A percentile compares a stretch with the other conserved stretches of the same genome.
Evolutionary conservation across 1,140 invertebrate genomes (phyloP).

Genomic region (Pantala flavescens): DNA sequence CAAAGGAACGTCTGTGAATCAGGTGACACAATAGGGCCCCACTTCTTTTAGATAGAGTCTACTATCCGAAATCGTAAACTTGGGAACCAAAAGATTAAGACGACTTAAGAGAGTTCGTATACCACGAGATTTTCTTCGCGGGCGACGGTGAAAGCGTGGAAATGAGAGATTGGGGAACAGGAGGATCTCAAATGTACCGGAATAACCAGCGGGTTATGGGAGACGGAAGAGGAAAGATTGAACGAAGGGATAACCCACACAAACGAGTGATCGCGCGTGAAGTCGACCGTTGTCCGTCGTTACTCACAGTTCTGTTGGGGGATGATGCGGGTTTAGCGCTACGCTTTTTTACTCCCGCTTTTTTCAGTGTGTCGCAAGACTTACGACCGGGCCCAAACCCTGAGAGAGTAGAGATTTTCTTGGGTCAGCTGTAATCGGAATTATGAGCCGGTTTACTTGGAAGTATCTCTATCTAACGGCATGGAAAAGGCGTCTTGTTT

Average conservation of each 20-base stretch:
- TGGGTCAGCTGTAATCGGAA: not conserved
- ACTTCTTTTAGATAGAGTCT: too few species aligned
- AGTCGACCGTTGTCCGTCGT: too few species aligned
- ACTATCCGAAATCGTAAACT: not conserved
- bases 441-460: not conserved
- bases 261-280: too few species aligned
- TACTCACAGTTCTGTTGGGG: too few species aligned
- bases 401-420: not conserved
- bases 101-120: not conserved
- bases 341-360: too few species aligned
- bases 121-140: not conserved
- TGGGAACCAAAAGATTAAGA: not conserved
- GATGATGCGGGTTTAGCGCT: too few species aligned
- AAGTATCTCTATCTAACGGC: not conserved
- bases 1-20: too few species aligned
- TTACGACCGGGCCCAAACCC: too few species aligned
- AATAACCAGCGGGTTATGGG: not conserved
- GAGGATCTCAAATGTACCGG: not conserved
- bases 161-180: not conserved
- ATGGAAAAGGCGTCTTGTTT: too few species aligned
- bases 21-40: too few species aligned
- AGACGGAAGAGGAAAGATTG: slow-evolving; percentile 9
- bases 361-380: too few species aligned
- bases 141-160: not conserved
- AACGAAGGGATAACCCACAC: too few species aligned